Conservation (phyloP, 2,888 invertebrate genomes). For the Luffia ferchaultella region DNA sequence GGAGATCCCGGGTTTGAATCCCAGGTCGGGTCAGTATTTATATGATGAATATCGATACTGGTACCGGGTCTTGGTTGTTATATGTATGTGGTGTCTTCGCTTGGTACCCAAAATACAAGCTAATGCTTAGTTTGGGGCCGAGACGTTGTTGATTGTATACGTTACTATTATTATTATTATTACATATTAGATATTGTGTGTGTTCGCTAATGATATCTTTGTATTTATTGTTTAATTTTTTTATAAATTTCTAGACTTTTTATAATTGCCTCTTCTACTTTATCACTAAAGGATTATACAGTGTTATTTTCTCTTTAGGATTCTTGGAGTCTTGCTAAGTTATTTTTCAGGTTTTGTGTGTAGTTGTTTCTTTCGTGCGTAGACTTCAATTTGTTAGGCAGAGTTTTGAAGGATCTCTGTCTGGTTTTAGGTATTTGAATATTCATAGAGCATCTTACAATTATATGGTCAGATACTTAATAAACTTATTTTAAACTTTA, state of each 20-base stretch:
- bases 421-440: background rate
- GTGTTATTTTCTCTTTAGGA: background rate
- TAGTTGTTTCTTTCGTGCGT: background rate
- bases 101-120: no score
- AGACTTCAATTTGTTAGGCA: background rate
- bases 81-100: no score
- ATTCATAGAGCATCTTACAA: background rate
- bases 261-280: background rate
- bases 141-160: no score
- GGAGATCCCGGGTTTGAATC: no score
- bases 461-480: background rate
- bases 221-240: background rate
- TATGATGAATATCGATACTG: no score
- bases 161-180: no score
- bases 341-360: background rate
- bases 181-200: background rate
- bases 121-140: no score
- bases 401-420: background rate
- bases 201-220: background rate
- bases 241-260: background rate
- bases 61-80: no score
- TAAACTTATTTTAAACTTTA: no score
- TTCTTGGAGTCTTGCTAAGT: background rate
- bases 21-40: no score
- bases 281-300: background rate